A percentile compares a stretch with the other conserved stretches of the same genome.
These are phyloP conservation scores for Enteromius mattozi DNA, from an alignment of 2,797 vertebrate species.

Conservation along the genomic window DNA sequence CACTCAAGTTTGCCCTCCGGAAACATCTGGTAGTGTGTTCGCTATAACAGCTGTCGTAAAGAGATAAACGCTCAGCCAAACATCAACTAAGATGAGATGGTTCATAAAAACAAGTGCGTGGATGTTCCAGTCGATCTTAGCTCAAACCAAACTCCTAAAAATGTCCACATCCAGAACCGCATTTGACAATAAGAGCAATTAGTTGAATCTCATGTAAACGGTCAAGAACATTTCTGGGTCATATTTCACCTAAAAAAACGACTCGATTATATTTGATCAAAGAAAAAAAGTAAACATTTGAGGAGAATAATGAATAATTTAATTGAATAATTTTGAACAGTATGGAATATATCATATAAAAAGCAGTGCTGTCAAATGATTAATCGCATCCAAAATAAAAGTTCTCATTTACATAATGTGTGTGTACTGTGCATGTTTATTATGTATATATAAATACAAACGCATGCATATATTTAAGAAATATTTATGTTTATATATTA, in stretches of 20 bases:
- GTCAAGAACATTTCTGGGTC: not conserved
- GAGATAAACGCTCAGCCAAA: constrained; percentile 53
- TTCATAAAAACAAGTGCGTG: not conserved
- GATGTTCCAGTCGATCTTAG: constrained; percentile 11
- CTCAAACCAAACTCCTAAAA: not conserved
- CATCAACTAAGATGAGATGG: constrained; percentile 32
- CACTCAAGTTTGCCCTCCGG: constrained; percentile 81
- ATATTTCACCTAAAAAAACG: not conserved
- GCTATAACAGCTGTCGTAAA: constrained; percentile 68
- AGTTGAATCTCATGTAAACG: not conserved
- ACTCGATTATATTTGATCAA: not conserved
- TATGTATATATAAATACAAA: too few species aligned
- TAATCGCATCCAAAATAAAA: too few species aligned
- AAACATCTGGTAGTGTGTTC: constrained; percentile 74
- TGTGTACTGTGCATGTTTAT: too few species aligned
- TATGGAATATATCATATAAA: not conserved
- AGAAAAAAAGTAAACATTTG: not conserved
- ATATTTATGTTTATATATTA: too few species aligned
- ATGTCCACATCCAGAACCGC: not conserved
- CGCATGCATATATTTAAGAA: too few species aligned
- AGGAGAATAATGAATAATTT: too few species aligned
- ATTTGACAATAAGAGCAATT: not conserved
- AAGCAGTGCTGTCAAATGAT: too few species aligned
- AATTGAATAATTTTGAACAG: not conserved
- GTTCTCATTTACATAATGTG: too few species aligned